Percentiles rank a stretch among this genome's conserved stretches.
Conservation (phyloP, 2,797 vertebrate species). For the Hemitrygon akajei region DNA sequence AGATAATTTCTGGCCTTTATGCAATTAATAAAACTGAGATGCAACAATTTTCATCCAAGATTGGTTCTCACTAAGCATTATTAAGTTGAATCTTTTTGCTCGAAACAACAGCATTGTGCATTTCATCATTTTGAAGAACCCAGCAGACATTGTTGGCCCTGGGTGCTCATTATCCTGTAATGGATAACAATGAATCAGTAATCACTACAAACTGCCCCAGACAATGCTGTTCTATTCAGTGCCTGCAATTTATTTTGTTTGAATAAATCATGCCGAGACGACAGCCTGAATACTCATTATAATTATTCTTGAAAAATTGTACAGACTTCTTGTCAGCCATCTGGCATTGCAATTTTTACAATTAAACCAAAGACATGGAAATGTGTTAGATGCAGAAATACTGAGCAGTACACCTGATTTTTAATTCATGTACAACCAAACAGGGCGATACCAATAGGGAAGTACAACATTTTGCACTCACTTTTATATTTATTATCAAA, state of each 20-base stretch:
- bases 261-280: conserved; percentile 24
- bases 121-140: background rate
- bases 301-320: conserved; percentile 30
- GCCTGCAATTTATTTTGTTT: conserved; percentile 19
- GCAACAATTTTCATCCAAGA: background rate
- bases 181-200: conserved; percentile 28
- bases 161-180: background rate
- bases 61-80: background rate
- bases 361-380: conserved; percentile 17
- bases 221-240: conserved; percentile 30
- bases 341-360: conserved; percentile 17
- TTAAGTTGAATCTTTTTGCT: conserved; percentile 25
- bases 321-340: conserved; percentile 5
- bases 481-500: background rate
- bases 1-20: background rate
- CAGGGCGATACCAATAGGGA: background rate
- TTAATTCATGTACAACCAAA: background rate
- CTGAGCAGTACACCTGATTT: background rate
- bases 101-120: background rate
- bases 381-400: background rate
- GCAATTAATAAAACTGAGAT: conserved; percentile 2
- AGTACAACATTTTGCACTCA: background rate
- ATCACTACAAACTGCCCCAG: conserved; percentile 18
- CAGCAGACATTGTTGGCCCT: background rate
- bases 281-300: background rate